Percentiles rank a stretch among this genome's conserved stretches.
Evolutionary conservation across 2,113 vertebrate species (phyloP).

Genomic region (Galemys pyrenaicus): DNA sequence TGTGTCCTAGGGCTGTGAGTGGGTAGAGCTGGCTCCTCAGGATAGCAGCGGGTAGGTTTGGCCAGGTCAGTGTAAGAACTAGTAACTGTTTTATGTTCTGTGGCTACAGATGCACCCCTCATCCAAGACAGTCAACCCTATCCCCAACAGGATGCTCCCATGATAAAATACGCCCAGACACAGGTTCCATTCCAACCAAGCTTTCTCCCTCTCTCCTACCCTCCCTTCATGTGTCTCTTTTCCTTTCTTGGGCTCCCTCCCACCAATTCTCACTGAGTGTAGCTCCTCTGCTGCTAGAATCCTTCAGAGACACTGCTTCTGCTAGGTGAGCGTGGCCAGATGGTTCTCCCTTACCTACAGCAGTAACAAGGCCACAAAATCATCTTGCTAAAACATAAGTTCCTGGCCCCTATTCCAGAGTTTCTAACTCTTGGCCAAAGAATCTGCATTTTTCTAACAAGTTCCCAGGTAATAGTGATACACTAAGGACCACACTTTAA

Average conservation of each 20-base stretch:
- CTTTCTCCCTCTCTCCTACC: not conserved
- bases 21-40: not conserved
- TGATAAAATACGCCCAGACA: not conserved
- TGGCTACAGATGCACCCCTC: not conserved
- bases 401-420: not conserved
- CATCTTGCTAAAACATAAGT: not conserved
- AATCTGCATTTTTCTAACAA: conserved; percentile 7
- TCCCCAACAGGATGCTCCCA: not conserved
- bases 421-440: not conserved
- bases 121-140: not conserved
- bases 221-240: not conserved
- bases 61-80: not conserved
- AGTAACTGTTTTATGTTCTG: not conserved
- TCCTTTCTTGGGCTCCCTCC: not conserved
- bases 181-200: not conserved
- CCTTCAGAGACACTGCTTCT: not conserved
- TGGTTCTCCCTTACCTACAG: not conserved
- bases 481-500: not conserved
- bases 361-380: not conserved
- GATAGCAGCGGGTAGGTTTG: not conserved
- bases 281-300: not conserved
- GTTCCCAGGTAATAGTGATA: not conserved
- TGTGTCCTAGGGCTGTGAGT: not conserved
- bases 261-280: not conserved
- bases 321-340: not conserved